These are phyloP conservation scores for Oreochromis tanganicae DNA, from an alignment of 2,113 vertebrate species.

Conservation along the genomic window DNA sequence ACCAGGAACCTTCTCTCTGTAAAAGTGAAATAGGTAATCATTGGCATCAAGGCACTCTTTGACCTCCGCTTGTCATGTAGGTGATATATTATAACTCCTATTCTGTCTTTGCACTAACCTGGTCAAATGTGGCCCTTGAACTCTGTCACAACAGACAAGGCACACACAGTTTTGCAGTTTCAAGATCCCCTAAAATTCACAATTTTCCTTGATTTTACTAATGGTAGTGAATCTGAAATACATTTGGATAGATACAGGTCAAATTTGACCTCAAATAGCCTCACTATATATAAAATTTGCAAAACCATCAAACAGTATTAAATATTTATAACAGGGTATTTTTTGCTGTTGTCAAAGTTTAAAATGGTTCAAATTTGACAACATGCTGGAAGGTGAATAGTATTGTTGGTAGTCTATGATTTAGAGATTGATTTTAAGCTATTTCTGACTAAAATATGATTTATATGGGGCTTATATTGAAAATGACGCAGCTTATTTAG, in stretches of 20 bases:
- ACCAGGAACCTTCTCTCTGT: neutral
- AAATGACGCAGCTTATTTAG: neutral
- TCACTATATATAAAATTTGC: neutral
- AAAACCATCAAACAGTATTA: neutral
- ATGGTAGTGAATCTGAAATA: neutral
- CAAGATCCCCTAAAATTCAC: accelerated
- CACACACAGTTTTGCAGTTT: neutral
- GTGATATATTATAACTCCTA: neutral
- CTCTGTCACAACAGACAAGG: neutral
- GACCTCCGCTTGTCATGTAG: neutral
- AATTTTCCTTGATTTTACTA: neutral
- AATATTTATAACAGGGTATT: neutral
- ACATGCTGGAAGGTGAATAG: neutral
- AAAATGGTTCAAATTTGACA: neutral
- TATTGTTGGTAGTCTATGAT: neutral
- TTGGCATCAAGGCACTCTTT: neutral
- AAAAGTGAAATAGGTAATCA: neutral
- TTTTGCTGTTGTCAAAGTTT: neutral
- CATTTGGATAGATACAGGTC: neutral
- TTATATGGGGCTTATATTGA: neutral
- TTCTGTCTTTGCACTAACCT: neutral
- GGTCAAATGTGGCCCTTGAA: neutral
- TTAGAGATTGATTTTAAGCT: neutral
- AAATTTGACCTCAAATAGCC: neutral
- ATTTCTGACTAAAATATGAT: accelerated